Conservation (phyloP, 64 coral and sea anemone genomes). For the Montipora efflorescens region DNA sequence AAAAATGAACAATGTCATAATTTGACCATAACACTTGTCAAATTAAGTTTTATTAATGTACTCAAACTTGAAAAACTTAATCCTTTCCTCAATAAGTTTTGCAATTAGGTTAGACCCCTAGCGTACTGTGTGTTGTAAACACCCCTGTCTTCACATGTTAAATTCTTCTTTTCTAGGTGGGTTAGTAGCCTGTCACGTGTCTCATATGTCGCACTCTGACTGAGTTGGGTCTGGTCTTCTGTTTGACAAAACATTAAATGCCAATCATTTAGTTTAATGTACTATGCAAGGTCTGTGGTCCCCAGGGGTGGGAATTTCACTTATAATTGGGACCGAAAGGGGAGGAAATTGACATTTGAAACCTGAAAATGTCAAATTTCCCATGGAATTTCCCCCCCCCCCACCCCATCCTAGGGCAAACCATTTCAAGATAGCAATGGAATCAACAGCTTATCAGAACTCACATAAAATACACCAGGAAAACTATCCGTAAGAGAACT, state of each 20-base stretch:
- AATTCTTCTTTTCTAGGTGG: conserved; percentile 14
- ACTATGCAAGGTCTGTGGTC: neutral
- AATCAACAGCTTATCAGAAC: conserved; percentile 13
- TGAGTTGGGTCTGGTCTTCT: no score
- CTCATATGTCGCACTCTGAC: no score
- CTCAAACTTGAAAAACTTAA: neutral
- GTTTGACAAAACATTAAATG: no score
- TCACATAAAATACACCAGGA: conserved; percentile 2
- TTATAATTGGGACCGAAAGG: no score
- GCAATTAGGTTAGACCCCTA: neutral
- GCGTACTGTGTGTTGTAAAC: conserved; percentile 55
- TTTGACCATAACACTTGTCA: neutral
- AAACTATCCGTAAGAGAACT: neutral
- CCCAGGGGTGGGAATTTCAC: no score
- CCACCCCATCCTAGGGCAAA: no score
- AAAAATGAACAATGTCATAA: conserved; percentile 2
- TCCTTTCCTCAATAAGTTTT: neutral
- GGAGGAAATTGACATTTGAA: no score
- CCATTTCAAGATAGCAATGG: neutral
- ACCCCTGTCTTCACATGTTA: conserved; percentile 28
- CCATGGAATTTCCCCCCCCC: no score
- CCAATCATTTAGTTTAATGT: no score
- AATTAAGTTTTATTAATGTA: neutral
- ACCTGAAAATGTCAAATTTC: no score
- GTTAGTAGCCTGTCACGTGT: neutral